Percentiles rank a stretch among this genome's conserved stretches.
These are phyloP conservation scores for Ptilonorhynchus violaceus DNA, from an alignment of 2,113 vertebrate genomes.

Conservation along the genomic window DNA sequence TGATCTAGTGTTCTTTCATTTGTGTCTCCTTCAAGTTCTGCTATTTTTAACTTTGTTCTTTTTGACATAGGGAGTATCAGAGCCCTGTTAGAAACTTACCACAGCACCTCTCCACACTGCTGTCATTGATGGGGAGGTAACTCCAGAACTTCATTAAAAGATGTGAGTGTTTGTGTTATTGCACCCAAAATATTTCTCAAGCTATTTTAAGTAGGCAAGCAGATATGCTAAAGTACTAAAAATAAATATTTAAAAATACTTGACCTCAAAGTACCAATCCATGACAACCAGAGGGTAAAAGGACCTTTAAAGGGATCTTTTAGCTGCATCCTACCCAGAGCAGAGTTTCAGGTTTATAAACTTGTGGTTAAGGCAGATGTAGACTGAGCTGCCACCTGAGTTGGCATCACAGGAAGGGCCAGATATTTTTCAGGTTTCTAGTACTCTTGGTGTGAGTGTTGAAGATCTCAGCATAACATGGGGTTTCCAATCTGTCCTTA, in stretches of 20 bases:
- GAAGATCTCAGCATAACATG: background rate
- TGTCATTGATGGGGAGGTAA: background rate
- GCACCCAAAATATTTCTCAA: slow-evolving; percentile 6
- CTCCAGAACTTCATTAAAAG: background rate
- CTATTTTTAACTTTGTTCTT: background rate
- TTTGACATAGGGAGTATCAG: background rate
- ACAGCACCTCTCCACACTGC: background rate
- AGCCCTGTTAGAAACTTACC: background rate
- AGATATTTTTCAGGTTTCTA: background rate
- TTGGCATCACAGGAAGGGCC: background rate
- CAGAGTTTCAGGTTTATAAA: background rate
- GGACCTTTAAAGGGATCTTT: background rate
- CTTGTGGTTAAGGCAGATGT: slow-evolving; percentile 4
- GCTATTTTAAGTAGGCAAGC: slow-evolving; percentile 28
- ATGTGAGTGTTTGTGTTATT: background rate
- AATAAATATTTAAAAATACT: slow-evolving; percentile 51
- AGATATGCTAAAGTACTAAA: slow-evolving; percentile 27
- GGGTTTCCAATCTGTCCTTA: background rate
- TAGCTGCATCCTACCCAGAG: background rate
- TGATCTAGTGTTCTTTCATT: background rate
- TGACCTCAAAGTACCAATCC: background rate
- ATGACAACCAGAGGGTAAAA: background rate
- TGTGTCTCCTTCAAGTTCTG: background rate
- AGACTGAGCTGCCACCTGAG: background rate
- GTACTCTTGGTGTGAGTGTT: background rate